Evolutionary conservation across 2,113 vertebrate species (phyloP).

Genomic region (Aptenodytes patagonicus): DNA sequence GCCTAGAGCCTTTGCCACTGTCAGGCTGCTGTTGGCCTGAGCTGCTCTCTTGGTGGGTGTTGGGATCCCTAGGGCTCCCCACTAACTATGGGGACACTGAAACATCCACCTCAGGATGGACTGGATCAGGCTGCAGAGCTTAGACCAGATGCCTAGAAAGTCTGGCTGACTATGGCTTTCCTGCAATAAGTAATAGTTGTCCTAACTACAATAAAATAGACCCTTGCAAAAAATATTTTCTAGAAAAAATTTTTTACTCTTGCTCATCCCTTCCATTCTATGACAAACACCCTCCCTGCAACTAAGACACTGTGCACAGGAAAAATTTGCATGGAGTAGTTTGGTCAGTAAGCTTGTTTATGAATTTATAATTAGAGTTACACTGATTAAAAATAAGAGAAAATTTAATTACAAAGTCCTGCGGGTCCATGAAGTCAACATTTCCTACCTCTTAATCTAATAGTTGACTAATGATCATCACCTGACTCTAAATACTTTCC

Average conservation of each 20-base stretch:
- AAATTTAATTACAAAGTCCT: constrained; percentile 23
- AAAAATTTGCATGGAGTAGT: background rate
- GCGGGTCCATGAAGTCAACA: background rate
- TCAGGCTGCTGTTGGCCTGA: background rate
- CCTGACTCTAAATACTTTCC: background rate
- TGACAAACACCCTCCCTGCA: background rate
- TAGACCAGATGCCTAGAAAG: background rate
- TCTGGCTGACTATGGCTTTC: background rate
- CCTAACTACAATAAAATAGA: background rate
- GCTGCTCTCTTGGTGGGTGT: background rate
- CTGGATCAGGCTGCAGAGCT: background rate
- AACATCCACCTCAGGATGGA: background rate
- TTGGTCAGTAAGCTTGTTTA: background rate
- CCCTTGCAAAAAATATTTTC: background rate
- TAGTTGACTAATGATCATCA: constrained; percentile 22
- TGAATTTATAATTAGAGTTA: constrained; percentile 22
- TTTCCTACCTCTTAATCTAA: background rate
- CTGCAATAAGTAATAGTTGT: background rate
- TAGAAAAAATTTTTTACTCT: background rate
- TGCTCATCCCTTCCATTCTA: background rate
- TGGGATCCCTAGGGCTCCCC: background rate
- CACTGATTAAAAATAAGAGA: constrained; percentile 14
- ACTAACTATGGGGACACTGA: background rate
- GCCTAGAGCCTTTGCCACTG: background rate
- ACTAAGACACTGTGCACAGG: background rate